Evolutionary conservation across 2,797 vertebrate genomes (phyloP).

Genomic region (Pseudomugil gertrudae): DNA sequence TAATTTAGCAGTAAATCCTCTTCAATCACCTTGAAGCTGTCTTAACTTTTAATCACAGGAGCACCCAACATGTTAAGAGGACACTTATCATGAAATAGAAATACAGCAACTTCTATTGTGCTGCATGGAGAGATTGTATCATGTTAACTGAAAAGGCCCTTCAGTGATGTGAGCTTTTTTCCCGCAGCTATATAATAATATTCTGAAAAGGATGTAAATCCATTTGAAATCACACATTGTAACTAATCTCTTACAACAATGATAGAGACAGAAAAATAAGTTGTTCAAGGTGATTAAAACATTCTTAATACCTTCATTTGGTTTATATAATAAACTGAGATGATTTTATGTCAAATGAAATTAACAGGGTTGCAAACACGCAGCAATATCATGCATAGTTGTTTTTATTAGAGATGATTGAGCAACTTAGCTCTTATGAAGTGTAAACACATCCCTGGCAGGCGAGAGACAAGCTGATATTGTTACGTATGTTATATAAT

Average conservation of each 20-base stretch:
- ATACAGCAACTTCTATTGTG: neutral
- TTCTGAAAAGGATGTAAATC: conserved; percentile 22
- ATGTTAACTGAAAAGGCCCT: conserved; percentile 15
- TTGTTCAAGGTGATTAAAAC: too few species aligned
- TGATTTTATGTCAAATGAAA: too few species aligned
- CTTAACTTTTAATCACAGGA: conserved; percentile 3
- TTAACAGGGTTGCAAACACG: neutral
- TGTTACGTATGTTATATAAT: conserved; percentile 3
- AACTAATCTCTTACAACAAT: neutral
- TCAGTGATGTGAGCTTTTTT: conserved; percentile 11
- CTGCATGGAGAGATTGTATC: neutral
- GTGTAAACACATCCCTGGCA: conserved; percentile 2
- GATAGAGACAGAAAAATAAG: conserved; percentile 29
- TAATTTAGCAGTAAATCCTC: conserved; percentile 3
- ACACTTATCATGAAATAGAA: neutral
- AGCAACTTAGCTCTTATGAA: conserved; percentile 5
- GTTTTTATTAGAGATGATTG: conserved; percentile 16
- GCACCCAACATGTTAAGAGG: neutral
- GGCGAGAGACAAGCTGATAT: conserved; percentile 1
- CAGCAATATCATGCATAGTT: neutral
- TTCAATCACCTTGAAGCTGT: neutral
- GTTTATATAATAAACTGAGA: neutral
- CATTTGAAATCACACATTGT: conserved; percentile 16
- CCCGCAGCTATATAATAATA: conserved; percentile 12
- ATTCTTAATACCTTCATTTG: neutral